phyloP scores from a whole-genome alignment of 2,113 vertebrate species.

The Proterorhinus semilunaris region DNA sequence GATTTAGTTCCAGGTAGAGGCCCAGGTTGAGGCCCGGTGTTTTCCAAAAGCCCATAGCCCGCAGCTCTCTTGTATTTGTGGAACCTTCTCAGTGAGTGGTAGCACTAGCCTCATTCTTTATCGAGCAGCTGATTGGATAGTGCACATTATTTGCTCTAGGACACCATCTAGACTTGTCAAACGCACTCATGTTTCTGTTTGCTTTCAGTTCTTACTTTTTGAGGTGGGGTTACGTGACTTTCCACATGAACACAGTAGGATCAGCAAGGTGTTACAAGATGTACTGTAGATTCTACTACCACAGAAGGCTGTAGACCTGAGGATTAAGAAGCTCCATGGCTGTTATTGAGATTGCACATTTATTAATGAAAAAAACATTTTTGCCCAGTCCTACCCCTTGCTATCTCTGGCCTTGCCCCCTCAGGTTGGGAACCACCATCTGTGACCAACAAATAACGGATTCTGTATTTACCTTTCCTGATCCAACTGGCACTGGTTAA shows the following conservation, averaged over 20 bases:
- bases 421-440: no score
- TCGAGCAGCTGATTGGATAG: slow-evolving; percentile 53
- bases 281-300: slow-evolving; percentile 3
- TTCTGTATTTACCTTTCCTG: no score
- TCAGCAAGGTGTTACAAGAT: slow-evolving; percentile 40
- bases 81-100: slow-evolving; percentile 64
- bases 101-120: slow-evolving; percentile 59
- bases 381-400: no score
- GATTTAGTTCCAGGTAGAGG: slow-evolving; percentile 35
- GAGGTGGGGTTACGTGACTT: slow-evolving; percentile 14
- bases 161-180: slow-evolving; percentile 48
- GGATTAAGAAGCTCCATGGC: no score
- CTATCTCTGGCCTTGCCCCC: no score
- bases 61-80: slow-evolving; percentile 70
- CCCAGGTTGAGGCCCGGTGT: slow-evolving; percentile 25
- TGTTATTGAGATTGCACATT: no score
- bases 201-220: slow-evolving; percentile 43
- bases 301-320: no score
- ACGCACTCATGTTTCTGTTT: slow-evolving; percentile 58
- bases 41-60: slow-evolving; percentile 47
- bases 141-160: slow-evolving; percentile 64
- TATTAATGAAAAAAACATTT: no score
- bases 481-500: no score
- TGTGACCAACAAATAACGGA: no score
- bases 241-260: slow-evolving; percentile 22